Conservation (phyloP, 2,113 vertebrate genomes). For the Monarcha castaneiventris region DNA sequence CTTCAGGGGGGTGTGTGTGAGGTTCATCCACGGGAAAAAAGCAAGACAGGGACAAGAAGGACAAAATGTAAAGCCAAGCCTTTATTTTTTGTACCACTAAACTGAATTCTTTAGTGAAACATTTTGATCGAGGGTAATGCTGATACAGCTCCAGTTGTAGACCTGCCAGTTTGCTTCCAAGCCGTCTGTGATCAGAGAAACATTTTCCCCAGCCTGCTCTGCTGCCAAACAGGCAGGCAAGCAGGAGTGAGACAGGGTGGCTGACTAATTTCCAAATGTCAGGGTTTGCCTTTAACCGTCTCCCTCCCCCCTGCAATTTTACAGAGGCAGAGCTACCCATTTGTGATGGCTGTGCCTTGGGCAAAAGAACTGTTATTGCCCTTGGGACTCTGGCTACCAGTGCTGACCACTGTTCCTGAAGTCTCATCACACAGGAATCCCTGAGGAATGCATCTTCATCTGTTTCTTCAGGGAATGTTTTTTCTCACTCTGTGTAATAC, state of each 20-base stretch:
- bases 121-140: neutral
- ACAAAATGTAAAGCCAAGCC: neutral
- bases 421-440: neutral
- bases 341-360: neutral
- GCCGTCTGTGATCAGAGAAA: neutral
- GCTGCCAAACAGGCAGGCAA: neutral
- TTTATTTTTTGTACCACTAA: neutral
- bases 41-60: neutral
- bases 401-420: neutral
- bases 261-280: constrained; percentile 3
- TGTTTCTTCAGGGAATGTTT: neutral
- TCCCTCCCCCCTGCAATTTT: neutral
- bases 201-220: neutral
- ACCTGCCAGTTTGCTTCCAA: neutral
- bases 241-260: neutral
- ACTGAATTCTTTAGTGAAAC: neutral
- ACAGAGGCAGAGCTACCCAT: neutral
- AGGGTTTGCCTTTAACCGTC: neutral
- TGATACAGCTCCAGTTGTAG: neutral
- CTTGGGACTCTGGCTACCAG: neutral
- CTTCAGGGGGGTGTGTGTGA: fast-evolving
- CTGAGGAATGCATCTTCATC: neutral
- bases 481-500: neutral
- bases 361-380: neutral
- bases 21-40: neutral